Base-by-base conservation (phyloP, 2,113 vertebrate genomes). In the Tiliqua scincoides region DNA sequence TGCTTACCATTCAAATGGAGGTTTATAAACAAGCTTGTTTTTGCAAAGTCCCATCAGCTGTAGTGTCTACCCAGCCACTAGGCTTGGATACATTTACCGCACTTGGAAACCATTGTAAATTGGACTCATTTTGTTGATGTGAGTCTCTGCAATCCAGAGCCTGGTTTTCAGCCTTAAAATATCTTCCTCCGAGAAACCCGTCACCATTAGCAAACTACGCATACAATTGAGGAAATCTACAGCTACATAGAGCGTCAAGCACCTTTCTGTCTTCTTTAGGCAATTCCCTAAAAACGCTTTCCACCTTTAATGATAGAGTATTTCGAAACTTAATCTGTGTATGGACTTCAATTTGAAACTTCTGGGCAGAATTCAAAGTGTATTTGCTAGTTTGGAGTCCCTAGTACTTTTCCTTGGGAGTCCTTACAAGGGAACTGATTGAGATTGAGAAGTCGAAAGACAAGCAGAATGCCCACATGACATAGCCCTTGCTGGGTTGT, bases 211-310 rank as follows among this genome's bases (percentile, higher is more conserved):
- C 12, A 80, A 77, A 81, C 77, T 18, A 8, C 2, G 20, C 2
- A 82, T 0, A 0, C 11, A 35, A 10, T 0, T 0, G 43, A 57
- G 63, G 4, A 70, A 48, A 4, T 48, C 6, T 77, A 9, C 70
- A 4, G 7, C 37, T 65, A 63, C 30, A 23, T 6, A 30, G 12
- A 27, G 6, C 83, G 9, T 17, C 57, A 14, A 52, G 1, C 11
- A 25, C 11, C 0, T 63, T 0, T 3, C 1, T 11, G 18, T 0
- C 82, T 8, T 32, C 30, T 86, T 86, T 80, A 54, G 54, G 10
- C 11, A 0, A 48, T 23, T 54, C 40, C 14, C 9, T 25, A 7
- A 40, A 35, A 76, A 7, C 4, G 43, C 80, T 87, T 86, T 72
- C 27, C 1, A 5, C 17, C n/a, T 84, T 87, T 80, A 10, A 20